Evolutionary conservation across 1,140 invertebrate genomes (phyloP).

Genomic region (Leptinotarsa texana): DNA sequence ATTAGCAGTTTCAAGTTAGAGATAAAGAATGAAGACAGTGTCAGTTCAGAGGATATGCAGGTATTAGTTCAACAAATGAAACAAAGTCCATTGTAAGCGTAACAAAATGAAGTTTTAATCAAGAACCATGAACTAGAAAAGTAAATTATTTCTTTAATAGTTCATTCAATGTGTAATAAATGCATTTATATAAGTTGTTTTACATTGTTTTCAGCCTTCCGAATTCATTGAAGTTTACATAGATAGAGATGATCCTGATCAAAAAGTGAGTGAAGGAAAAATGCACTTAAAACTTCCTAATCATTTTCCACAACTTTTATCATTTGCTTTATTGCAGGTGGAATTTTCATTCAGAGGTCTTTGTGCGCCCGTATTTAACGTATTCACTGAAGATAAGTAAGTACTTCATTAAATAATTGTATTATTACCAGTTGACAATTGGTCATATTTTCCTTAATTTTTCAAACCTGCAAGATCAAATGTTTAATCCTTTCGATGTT

Average conservation of each 20-base stretch:
- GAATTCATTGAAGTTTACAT: conserved; percentile 21
- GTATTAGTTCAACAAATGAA: not conserved
- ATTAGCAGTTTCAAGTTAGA: not conserved
- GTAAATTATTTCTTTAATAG: too few species aligned
- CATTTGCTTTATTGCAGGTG: conserved; percentile 8
- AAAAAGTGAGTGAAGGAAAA: conserved; percentile 11
- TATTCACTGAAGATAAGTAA: conserved; percentile 21
- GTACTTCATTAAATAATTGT: conserved; percentile 1
- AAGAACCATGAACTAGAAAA: too few species aligned
- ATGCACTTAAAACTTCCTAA: not conserved
- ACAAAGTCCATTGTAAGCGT: too few species aligned
- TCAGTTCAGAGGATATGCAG: conserved; percentile 13
- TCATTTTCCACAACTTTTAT: not conserved
- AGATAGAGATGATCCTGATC: conserved; percentile 17
- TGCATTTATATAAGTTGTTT: not conserved
- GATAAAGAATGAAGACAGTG: conserved; percentile 13
- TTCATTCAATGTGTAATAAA: too few species aligned
- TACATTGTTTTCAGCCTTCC: conserved; percentile 4
- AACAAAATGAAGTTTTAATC: too few species aligned
- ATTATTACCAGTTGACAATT: too few species aligned
- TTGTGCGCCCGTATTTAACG: conserved; percentile 22
- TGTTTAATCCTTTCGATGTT: too few species aligned
- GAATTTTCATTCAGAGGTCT: conserved; percentile 20
- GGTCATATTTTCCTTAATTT: too few species aligned
- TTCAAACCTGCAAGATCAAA: too few species aligned